phyloP scores from a whole-genome alignment of 2,113 vertebrate species.

The Sclerurus mexicanus region DNA sequence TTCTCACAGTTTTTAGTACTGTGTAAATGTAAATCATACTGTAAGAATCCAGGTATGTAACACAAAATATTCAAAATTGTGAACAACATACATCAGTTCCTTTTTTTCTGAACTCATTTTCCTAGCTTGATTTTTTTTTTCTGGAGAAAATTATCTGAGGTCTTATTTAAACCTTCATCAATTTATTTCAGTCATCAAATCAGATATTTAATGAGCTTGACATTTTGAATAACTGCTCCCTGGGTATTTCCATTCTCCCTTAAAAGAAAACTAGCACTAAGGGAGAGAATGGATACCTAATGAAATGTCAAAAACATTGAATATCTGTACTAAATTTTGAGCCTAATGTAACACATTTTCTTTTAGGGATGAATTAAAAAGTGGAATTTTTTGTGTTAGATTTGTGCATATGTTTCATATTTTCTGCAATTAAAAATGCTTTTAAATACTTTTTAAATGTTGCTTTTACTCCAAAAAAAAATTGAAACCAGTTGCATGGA shows the following conservation, averaged over 20 bases:
- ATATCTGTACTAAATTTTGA: not conserved
- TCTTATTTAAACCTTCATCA: not conserved
- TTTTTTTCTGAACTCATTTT: not conserved
- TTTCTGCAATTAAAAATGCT: not conserved
- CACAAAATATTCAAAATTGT: not conserved
- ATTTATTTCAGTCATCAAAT: conserved; percentile 11
- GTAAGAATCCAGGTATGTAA: not conserved
- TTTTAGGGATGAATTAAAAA: not conserved
- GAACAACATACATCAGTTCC: not conserved
- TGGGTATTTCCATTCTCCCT: not conserved
- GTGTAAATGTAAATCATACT: not conserved
- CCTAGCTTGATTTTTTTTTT: not conserved
- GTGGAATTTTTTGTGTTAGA: not conserved
- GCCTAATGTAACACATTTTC: not conserved
- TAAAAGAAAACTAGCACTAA: not conserved
- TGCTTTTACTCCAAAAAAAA: not conserved
- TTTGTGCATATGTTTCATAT: not conserved
- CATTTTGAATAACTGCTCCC: conserved; percentile 24
- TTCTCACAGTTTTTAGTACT: not conserved
- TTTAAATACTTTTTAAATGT: not conserved
- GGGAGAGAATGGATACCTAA: not conserved
- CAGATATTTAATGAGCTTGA: conserved; percentile 13
- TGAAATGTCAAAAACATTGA: conserved; percentile 4
- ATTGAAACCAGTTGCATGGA: not conserved
- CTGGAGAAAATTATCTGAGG: not conserved